Conservation (phyloP, 2,888 invertebrate species). For the Pristionchus maxplancki region DNA sequence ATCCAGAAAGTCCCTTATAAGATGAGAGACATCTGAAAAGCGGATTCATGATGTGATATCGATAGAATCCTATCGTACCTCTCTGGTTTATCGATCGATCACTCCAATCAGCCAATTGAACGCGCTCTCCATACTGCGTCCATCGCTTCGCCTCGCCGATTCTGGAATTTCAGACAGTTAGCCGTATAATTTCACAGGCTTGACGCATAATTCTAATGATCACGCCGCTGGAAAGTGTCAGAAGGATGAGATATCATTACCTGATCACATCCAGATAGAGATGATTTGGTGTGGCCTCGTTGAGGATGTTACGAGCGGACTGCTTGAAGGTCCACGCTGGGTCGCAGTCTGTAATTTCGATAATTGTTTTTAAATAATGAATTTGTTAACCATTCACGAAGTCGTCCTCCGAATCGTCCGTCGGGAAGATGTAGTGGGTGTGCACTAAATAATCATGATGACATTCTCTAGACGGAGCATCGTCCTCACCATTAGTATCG, state of each 20-base stretch:
- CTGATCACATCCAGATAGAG: conserved; percentile 30
- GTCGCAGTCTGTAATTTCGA: conserved; percentile 6
- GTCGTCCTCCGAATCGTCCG: conserved; percentile 31
- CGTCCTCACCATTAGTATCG: not conserved
- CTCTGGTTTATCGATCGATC: conserved; percentile 38
- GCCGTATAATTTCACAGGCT: too few species aligned
- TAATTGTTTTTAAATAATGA: not conserved
- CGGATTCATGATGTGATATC: not conserved
- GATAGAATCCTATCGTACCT: not conserved
- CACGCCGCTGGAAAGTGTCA: too few species aligned
- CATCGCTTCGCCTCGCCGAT: not conserved
- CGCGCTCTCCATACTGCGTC: conserved; percentile 28
- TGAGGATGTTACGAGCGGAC: conserved; percentile 13
- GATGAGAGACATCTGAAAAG: not conserved
- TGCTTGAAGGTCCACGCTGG: conserved; percentile 34
- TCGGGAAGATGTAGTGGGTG: conserved; percentile 34
- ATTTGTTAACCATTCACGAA: conserved; percentile 8
- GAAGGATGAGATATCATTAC: not conserved
- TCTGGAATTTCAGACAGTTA: too few species aligned
- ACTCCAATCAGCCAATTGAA: not conserved
- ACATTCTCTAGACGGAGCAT: too few species aligned
- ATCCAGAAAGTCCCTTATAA: not conserved
- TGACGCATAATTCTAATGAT: too few species aligned
- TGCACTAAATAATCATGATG: too few species aligned
- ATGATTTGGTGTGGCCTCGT: not conserved